Evolutionary conservation across 2,888 invertebrate species (phyloP), one percentile per base, ranked within the genome.

Genomic region (Aleiodes testaceus): DNA sequence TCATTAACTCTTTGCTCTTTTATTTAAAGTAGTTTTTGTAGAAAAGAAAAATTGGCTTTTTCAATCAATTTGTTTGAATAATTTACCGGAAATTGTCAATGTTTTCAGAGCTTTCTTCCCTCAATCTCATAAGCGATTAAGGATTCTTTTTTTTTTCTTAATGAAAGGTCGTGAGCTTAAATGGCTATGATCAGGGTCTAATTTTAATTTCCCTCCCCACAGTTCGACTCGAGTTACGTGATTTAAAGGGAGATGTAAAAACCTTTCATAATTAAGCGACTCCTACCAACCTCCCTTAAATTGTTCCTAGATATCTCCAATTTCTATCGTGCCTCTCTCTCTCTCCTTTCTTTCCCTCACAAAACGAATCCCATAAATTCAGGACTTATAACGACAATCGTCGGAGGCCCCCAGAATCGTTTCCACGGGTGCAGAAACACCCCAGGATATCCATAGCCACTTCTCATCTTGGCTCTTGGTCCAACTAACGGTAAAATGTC

Each of bases 71-170:
- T n/a, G n/a, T n/a, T n/a, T 30, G n/a, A 30, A 55, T 55, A 30
- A 55, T 5, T 14, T 55, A n/a, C n/a, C 14, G 14, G 9, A n/a
- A 14, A 52, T 20, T 30, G 55, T 14, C 26, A 55, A 55, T 30
- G n/a, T 30, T 55, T 30, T 30, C 16, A 12, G 30, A 55, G 30
- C n/a, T 55, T 55, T 55, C 30, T 30, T 36, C 9, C 30, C 30
- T 22, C 26, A 50, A 30, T 30, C 55, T 30, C 55, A 30, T 80
- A 81, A 81, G 79, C 80, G 82, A 83, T 85, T 84, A 84, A 80
- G 81, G 83, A 84, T 84, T 36, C 84, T 84, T 82, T 86, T 85
- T 83, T 84, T 36, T 84, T 84, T 82, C 85, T 85, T 83, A 86
- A 85, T 84, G 82, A 84, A 83, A 85, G 83, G 79, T 80, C 80